Conservation (phyloP, 2,888 invertebrate species). For the Alsophila aescularia region DNA sequence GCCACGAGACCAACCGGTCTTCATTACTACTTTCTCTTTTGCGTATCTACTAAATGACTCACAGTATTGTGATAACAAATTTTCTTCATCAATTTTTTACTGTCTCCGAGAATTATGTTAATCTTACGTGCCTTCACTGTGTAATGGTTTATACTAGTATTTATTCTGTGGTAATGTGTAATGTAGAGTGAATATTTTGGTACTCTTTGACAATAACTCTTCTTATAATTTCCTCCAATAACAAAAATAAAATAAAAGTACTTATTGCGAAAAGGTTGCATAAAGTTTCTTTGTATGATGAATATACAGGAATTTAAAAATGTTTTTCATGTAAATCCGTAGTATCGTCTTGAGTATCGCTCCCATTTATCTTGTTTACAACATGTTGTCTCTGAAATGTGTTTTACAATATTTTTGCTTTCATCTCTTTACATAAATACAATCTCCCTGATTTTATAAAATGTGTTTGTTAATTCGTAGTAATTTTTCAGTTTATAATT, state of each 20-base stretch:
- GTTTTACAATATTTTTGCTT: conserved; percentile 19
- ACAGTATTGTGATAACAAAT: neutral
- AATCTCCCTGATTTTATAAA: conserved; percentile 10
- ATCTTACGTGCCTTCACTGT: neutral
- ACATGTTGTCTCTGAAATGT: conserved; percentile 17
- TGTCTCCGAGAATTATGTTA: neutral
- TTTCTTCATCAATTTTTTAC: neutral
- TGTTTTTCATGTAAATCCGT: conserved; percentile 26
- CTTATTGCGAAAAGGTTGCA: conserved; percentile 5
- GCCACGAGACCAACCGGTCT: too few relatives aligned
- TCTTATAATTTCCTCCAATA: too few relatives aligned
- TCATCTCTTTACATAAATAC: conserved; percentile 24
- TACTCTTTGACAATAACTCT: too few relatives aligned
- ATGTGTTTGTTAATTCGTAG: conserved; percentile 12
- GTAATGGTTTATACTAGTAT: neutral
- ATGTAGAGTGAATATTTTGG: too few relatives aligned
- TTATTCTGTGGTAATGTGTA: too few relatives aligned
- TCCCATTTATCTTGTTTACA: conserved; percentile 31
- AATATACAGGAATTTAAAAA: conserved; percentile 26
- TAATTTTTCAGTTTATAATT: conserved; percentile 9
- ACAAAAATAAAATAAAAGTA: neutral
- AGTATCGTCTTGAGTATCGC: conserved; percentile 17
- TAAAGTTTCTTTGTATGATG: neutral
- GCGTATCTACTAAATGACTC: neutral
- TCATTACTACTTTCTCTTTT: too few relatives aligned